phyloP scores from a whole-genome alignment of 2,888 invertebrate species.

The Tuberolachnus salignus region DNA sequence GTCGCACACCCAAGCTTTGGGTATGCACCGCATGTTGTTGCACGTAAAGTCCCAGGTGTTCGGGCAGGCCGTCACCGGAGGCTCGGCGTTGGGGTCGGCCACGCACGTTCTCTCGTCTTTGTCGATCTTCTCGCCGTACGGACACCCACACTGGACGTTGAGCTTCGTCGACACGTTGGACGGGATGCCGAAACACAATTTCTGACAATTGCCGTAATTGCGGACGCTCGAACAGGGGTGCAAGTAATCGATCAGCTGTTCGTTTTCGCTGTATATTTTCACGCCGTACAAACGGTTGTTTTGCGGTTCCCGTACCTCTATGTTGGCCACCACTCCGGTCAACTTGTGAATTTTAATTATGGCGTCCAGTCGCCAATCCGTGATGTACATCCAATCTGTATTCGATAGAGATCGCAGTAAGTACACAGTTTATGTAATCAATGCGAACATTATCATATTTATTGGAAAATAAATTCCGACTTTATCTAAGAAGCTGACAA shows the following conservation, averaged over 20 bases:
- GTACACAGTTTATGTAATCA: too few relatives aligned
- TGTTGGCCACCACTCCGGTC: slow-evolving; percentile 85
- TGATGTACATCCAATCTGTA: slow-evolving; percentile 89
- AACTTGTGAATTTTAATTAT: slow-evolving; percentile 88
- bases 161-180: slow-evolving; percentile 64
- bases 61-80: slow-evolving; percentile 85
- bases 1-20: slow-evolving; percentile 94
- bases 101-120: slow-evolving; percentile 73
- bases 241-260: slow-evolving; percentile 71
- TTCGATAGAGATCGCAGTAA: too few relatives aligned
- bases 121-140: slow-evolving; percentile 83
- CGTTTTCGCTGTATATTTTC: slow-evolving; percentile 80
- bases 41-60: slow-evolving; percentile 94
- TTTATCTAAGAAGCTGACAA: too few relatives aligned
- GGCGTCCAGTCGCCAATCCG: slow-evolving; percentile 95
- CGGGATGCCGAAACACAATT: slow-evolving; percentile 92
- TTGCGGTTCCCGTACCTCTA: slow-evolving; percentile 85
- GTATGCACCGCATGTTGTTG: slow-evolving; percentile 85
- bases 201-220: slow-evolving; percentile 89
- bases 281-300: slow-evolving; percentile 90
- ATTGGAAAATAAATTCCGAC: too few relatives aligned
- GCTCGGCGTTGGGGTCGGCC: slow-evolving; percentile 83
- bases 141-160: slow-evolving; percentile 78
- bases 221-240: slow-evolving; percentile 77
- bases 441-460: too few relatives aligned